Evolutionary conservation across 2,888 invertebrate species (phyloP), one percentile per base, ranked within the genome.

Genomic region (Athrips mouffetella): DNA sequence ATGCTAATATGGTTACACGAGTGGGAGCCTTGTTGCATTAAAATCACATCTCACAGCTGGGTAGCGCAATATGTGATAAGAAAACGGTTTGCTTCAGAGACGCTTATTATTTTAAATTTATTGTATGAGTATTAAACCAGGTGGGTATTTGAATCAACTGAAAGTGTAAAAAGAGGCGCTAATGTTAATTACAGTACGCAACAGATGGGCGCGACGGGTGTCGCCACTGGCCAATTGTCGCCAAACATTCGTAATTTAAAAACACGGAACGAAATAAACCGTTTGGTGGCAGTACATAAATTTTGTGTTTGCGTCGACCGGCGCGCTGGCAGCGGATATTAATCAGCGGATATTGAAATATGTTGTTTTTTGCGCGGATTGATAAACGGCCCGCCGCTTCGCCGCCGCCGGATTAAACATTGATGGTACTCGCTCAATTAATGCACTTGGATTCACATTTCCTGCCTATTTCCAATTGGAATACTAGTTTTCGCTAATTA

Each of bases 321-420:
- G 80, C 78, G 78, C 76, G 76, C 87, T 81, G 84, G 81, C 85
- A 82, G 80, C 81, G 84, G 86, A 85, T 87, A 88, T 88, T 87
- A 88, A 87, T 88, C 88, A 87, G 85, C 73, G 85, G 80, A 87
- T 87, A 88, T 88, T 86, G 88, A 88, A 88, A 88, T 88, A 84
- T 87, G 88, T 86, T 87, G 86, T 87, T 88, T 88, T 87, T 86
- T 83, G 78, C 75, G 60, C 60, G 73, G 84, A 86, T 87, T 87
- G 87, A 88, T 86, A 84, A 85, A 87, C 86, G 83, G 75, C 76
- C 68, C 42, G 42, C 29, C 29, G 29, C 29, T 18, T 10, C 21
- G 20, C 13, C 21, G 31, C 44, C 31, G 74, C 73, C 67, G 79
- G 82, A 87, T 87, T 87, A 83, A 84, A 84, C 82, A 82, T 73